Percentiles rank a stretch among this genome's conserved stretches.
phyloP scores from a whole-genome alignment of 2,888 invertebrate genomes.

The Embidobia sp. region DNA sequence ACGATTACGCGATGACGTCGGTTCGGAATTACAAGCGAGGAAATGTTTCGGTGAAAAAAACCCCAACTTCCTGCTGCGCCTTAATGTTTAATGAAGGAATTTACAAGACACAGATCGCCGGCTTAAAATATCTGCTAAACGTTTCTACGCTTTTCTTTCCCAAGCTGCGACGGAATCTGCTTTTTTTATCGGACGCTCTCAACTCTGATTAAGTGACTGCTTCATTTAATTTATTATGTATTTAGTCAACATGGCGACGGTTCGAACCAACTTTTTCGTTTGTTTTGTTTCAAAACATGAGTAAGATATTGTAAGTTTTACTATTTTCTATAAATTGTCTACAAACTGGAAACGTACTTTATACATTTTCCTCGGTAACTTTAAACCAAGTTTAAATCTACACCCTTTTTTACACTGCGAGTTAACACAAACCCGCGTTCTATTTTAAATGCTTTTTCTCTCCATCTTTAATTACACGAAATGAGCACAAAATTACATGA shows the following conservation, averaged over 20 bases:
- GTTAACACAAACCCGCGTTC: too few relatives aligned
- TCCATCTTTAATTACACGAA: too few relatives aligned
- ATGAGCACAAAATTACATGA: too few relatives aligned
- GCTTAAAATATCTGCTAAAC: slow-evolving; percentile 8
- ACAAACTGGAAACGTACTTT: too few relatives aligned
- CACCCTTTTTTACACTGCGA: too few relatives aligned
- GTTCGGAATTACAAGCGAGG: neutral
- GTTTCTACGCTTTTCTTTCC: slow-evolving; percentile 10
- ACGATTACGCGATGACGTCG: neutral
- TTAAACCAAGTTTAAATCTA: too few relatives aligned
- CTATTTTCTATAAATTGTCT: too few relatives aligned
- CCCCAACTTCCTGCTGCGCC: neutral
- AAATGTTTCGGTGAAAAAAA: slow-evolving; percentile 4
- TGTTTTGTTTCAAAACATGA: too few relatives aligned
- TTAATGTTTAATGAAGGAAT: slow-evolving; percentile 3
- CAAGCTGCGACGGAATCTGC: neutral
- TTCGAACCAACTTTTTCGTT: too few relatives aligned
- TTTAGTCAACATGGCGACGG: neutral
- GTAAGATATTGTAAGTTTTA: too few relatives aligned
- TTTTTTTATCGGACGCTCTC: neutral
- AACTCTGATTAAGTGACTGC: neutral
- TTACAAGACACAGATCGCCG: slow-evolving; percentile 5
- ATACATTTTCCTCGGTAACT: too few relatives aligned
- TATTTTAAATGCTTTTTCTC: too few relatives aligned
- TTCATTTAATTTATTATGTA: neutral